Base-by-base conservation (phyloP, 2,797 vertebrate species). In the Mastacembelus armatus region DNA sequence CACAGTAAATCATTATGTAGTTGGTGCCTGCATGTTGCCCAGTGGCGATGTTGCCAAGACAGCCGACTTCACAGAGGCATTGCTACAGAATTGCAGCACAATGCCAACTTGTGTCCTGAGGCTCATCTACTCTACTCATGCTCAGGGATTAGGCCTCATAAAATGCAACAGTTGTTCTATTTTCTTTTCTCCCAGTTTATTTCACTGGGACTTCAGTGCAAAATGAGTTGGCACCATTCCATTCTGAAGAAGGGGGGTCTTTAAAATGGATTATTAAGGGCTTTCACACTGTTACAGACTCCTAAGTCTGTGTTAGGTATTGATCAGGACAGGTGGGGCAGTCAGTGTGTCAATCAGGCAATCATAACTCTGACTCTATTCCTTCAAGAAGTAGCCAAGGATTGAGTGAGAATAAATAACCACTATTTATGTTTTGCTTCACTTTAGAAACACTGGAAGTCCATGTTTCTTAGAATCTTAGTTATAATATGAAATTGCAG, bases 81-180 rank as follows among this genome's bases (percentile, higher is more conserved):
- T 85, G 72, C 79, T 82, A 74, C 72, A 82, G 68, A 90, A 85
- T 85, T 74, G 27, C 90, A 83, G 82, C 52, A 74, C 72, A 73
- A 83, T 71, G 73, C 81, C 70, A 76, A 52, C 56, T 30, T 42
- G 71, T 84, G 78, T 79, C 78, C 66, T 85, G 68, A 44, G 80
- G 78, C 85, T 86, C 79, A 80, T 85, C 81, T 68, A 26, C 22
- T 76, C 65, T 44, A 22, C 51, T 83, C 61, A 4, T 49, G 58
- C 55, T 76, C 51, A 6, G 83, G 77, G 81, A 84, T 76, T 74
- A 81, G 63, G 73, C 54, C 70, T 71, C 30, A 49, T 59, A 70
- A 85, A 78, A 79, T 1, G n/a, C 78, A 86, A 71, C 80, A 85
- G 76, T 86, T 83, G 72, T 58, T 72, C 56, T 66, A 33, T 69